phyloP scores from a whole-genome alignment of 2,797 vertebrate species.

The Heterohyrax brucei region DNA sequence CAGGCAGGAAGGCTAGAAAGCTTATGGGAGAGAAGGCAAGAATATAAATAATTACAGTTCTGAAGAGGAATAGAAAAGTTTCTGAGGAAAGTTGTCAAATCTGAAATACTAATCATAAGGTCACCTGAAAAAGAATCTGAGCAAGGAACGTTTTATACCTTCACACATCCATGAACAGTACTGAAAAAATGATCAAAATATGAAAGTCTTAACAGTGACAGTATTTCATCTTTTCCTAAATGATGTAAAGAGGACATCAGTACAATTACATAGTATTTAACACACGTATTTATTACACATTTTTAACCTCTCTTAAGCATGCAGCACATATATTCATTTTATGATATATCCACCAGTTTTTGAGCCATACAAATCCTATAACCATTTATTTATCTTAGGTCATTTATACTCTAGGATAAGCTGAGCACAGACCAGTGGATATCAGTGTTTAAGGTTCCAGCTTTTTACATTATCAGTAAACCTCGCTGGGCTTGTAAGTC shows the following conservation, averaged over 20 bases:
- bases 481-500: not conserved
- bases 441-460: not conserved
- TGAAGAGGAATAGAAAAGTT: not conserved
- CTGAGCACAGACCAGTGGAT: not conserved
- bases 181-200: not conserved
- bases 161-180: not conserved
- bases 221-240: not conserved
- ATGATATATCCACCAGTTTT: not conserved
- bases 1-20: not conserved
- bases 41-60: not conserved
- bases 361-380: not conserved
- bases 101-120: not conserved
- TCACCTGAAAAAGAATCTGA: not conserved
- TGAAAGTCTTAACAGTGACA: not conserved
- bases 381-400: not conserved
- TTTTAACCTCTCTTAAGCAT: constrained; percentile 13
- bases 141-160: not conserved
- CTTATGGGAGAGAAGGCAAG: not conserved
- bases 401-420: not conserved
- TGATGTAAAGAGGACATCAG: not conserved
- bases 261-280: not conserved
- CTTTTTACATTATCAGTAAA: constrained; percentile 15
- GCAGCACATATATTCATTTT: not conserved
- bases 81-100: constrained; percentile 36
- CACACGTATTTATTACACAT: not conserved